A percentile compares a stretch with the other conserved stretches of the same genome.
Evolutionary conservation across 2,888 invertebrate species (phyloP).

Genomic region (Sturmia bella): DNA sequence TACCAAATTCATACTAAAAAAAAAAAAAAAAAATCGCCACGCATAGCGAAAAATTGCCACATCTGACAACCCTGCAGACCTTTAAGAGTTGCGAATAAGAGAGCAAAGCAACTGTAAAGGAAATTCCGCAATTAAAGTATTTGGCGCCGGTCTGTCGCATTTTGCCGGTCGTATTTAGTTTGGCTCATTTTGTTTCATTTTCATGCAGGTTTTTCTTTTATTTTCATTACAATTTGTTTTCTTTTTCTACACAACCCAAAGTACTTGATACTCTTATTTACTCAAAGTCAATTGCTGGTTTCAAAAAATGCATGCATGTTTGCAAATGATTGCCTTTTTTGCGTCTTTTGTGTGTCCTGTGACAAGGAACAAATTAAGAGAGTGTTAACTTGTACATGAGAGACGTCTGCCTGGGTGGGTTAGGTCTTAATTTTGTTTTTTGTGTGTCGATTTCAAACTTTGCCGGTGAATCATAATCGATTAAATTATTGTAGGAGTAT

Average conservation of each 20-base stretch:
- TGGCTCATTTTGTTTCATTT: constrained; percentile 54
- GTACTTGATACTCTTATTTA: constrained; percentile 4
- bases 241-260: constrained; percentile 17
- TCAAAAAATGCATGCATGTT: neutral
- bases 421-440: constrained; percentile 1
- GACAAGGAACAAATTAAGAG: constrained; percentile 46
- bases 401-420: neutral
- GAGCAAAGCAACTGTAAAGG: constrained; percentile 52
- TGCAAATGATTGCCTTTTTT: neutral
- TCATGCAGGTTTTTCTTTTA: constrained; percentile 54
- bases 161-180: constrained; percentile 64
- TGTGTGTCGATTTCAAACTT: constrained; percentile 26
- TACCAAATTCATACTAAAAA: too few species aligned
- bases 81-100: constrained; percentile 22
- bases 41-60: too few species aligned
- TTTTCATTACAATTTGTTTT: constrained; percentile 4
- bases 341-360: constrained; percentile 27
- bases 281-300: constrained; percentile 40
- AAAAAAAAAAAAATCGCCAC: too few species aligned
- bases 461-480: constrained; percentile 46
- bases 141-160: constrained; percentile 69
- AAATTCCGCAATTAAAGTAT: constrained; percentile 66
- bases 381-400: constrained; percentile 11
- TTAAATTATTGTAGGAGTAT: too few species aligned
- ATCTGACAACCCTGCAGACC: neutral